Conservation (phyloP, 1,140 invertebrate species). For the Rhagoletis pomonella region DNA sequence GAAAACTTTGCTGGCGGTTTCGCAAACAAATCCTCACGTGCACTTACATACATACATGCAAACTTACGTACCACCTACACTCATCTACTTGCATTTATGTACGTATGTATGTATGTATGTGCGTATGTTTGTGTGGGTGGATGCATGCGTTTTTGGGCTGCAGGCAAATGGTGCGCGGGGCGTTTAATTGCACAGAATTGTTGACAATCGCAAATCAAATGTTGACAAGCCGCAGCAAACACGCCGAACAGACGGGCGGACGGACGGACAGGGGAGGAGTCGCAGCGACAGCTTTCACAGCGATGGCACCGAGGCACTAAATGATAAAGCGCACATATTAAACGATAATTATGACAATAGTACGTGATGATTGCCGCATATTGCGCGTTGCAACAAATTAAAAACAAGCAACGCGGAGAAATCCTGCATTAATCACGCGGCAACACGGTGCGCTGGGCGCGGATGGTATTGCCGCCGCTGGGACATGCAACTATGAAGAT, state of each 20-base stretch:
- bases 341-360: constrained; percentile 74
- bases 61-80: too few species aligned
- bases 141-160: neutral
- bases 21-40: too few species aligned
- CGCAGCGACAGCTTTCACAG: constrained; percentile 55
- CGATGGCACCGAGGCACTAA: neutral
- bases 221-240: constrained; percentile 14
- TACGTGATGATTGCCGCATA: constrained; percentile 73
- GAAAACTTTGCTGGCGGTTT: too few species aligned
- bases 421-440: constrained; percentile 43
- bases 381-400: constrained; percentile 57
- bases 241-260: constrained; percentile 46
- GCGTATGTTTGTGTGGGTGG: too few species aligned
- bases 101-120: too few species aligned
- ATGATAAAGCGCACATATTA: constrained; percentile 54
- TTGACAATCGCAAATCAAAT: constrained; percentile 44
- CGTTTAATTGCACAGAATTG: neutral
- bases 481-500: constrained; percentile 25
- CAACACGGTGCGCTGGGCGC: neutral
- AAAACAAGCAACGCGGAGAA: constrained; percentile 43
- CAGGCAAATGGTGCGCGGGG: neutral
- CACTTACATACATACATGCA: too few species aligned
- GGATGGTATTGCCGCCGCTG: neutral
- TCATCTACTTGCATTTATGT: too few species aligned
- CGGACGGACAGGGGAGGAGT: constrained; percentile 7